These are phyloP conservation scores for Heliothis peltigera DNA, from an alignment of 2,888 invertebrate genomes.

Conservation along the genomic window DNA sequence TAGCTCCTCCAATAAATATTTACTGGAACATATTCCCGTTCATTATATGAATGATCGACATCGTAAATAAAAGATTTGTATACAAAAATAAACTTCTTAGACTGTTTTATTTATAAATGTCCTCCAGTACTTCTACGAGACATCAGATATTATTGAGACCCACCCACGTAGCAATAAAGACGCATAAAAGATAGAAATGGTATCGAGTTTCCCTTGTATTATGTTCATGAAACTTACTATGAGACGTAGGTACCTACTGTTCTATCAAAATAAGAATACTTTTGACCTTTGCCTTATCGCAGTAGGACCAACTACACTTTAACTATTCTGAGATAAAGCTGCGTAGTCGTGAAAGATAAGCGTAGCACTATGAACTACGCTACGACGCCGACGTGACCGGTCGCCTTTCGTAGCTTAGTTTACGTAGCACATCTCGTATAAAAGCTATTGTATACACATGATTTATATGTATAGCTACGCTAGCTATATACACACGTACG, in stretches of 20 bases:
- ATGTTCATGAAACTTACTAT: neutral
- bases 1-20: slow-evolving; percentile 13
- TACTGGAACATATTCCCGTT: neutral
- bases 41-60: slow-evolving; percentile 4
- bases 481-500: too few relatives aligned
- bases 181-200: neutral
- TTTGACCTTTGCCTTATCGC: slow-evolving; percentile 1
- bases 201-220: neutral
- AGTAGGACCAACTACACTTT: neutral
- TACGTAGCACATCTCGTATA: neutral
- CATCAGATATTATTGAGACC: slow-evolving; percentile 15
- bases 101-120: slow-evolving; percentile 5
- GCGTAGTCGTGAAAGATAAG: neutral
- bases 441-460: neutral
- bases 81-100: slow-evolving; percentile 12
- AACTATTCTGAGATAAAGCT: neutral
- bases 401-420: slow-evolving; percentile 1
- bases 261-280: neutral
- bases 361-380: slow-evolving; percentile 1
- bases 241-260: neutral
- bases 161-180: slow-evolving; percentile 7
- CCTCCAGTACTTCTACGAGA: slow-evolving; percentile 1
- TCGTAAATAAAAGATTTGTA: slow-evolving; percentile 16
- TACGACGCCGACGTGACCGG: neutral
- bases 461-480: too few relatives aligned